phyloP scores from a whole-genome alignment of 1,140 invertebrate genomes.

The Drosophila pseudoobscura region DNA sequence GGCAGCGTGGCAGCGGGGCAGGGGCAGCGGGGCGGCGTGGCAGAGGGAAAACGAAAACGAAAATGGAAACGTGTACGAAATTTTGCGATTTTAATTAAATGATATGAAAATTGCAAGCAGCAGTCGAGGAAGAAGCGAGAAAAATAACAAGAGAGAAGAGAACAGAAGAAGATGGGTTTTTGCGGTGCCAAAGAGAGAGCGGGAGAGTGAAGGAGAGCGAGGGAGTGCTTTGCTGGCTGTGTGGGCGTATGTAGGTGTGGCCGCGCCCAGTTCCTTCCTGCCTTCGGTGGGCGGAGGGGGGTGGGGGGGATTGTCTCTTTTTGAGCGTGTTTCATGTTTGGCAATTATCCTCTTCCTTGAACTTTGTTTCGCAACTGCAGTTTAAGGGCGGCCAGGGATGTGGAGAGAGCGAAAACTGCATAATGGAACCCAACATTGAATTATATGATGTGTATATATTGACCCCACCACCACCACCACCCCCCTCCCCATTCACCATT shows the following conservation, averaged over 20 bases:
- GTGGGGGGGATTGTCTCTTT: slow-evolving; percentile 20
- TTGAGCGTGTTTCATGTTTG: slow-evolving; percentile 46
- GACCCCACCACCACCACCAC: neutral
- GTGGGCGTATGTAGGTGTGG: slow-evolving; percentile 48
- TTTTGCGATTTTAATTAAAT: slow-evolving; percentile 82
- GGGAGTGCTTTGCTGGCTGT: slow-evolving; percentile 1
- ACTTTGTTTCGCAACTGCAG: slow-evolving; percentile 44
- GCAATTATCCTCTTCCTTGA: slow-evolving; percentile 38
- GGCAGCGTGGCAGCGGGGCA: no score
- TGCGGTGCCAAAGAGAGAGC: no score
- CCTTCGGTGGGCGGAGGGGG: slow-evolving; percentile 5
- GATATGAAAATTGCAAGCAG: slow-evolving; percentile 76
- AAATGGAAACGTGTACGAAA: slow-evolving; percentile 78
- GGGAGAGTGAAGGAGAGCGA: neutral
- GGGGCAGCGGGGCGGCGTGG: no score
- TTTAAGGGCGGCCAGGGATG: neutral
- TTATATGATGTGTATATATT: slow-evolving; percentile 43
- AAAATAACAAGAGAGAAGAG: slow-evolving; percentile 36
- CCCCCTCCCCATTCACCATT: slow-evolving; percentile 4
- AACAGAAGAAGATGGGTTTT: slow-evolving; percentile 29
- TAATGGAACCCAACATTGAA: slow-evolving; percentile 42
- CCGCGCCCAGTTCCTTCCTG: slow-evolving; percentile 39
- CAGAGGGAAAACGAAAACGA: slow-evolving; percentile 18
- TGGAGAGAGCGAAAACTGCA: slow-evolving; percentile 12
- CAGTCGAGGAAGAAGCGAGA: slow-evolving; percentile 25